A percentile compares a stretch with the other conserved stretches of the same genome.
Evolutionary conservation across 2,888 invertebrate species (phyloP).

Genomic region (Pseudococcus longispinus): DNA sequence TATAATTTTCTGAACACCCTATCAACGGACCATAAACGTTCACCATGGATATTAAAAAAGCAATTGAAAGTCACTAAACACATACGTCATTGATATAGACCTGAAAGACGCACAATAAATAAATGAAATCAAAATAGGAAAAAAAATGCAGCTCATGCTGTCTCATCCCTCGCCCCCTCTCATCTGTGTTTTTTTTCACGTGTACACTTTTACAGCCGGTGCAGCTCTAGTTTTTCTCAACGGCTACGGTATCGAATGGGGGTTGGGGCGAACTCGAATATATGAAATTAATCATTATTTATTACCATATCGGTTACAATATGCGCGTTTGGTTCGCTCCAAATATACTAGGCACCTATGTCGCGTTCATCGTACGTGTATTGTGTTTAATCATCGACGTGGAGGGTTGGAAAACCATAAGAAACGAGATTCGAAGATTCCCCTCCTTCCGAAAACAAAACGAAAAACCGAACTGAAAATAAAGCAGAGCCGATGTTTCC

Average conservation of each 20-base stretch:
- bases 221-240: background rate
- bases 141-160: background rate
- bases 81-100: no score
- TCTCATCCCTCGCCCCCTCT: background rate
- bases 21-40: no score
- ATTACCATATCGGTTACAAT: conserved; percentile 6
- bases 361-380: background rate
- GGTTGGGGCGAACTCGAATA: background rate
- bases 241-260: background rate
- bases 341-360: background rate
- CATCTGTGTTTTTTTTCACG: background rate
- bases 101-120: no score
- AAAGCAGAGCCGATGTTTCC: background rate
- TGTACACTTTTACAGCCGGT: background rate
- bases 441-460: background rate
- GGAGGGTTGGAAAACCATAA: background rate
- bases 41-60: no score
- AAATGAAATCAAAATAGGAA: background rate
- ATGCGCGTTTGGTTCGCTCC: background rate
- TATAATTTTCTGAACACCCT: no score
- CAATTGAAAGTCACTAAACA: no score
- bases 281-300: conserved; percentile 1
- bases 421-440: background rate
- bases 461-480: background rate
- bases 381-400: background rate